A percentile compares a stretch with the other conserved stretches of the same genome.
These are phyloP conservation scores for Trichomalopsis sarcophagae DNA, from an alignment of 1,140 invertebrate genomes.

Conservation along the genomic window DNA sequence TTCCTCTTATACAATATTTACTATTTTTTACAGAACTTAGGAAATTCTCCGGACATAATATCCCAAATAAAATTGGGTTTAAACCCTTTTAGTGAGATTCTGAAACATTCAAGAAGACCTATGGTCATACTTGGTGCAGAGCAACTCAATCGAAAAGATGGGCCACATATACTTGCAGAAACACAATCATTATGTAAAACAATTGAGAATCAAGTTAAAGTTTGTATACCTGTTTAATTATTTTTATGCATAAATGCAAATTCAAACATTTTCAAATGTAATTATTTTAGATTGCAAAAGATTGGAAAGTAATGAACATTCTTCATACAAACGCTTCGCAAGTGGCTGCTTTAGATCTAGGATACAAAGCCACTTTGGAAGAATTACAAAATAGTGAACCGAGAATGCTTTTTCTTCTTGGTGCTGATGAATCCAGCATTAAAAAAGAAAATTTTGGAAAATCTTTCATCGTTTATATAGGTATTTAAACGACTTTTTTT, in stretches of 20 bases:
- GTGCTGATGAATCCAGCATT: conserved; percentile 92
- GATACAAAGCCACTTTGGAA: conserved; percentile 89
- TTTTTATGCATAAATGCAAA: background rate
- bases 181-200: conserved; percentile 82
- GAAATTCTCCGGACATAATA: conserved; percentile 84
- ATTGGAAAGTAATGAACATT: conserved; percentile 92
- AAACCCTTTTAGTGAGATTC: conserved; percentile 84
- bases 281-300: conserved; percentile 65
- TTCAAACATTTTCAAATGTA: conserved; percentile 61
- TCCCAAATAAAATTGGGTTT: conserved; percentile 83
- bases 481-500: conserved; percentile 62
- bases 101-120: conserved; percentile 90
- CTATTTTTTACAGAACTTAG: conserved; percentile 82
- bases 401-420: conserved; percentile 92
- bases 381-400: conserved; percentile 82
- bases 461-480: conserved; percentile 95
- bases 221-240: conserved; percentile 47
- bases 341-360: conserved; percentile 96
- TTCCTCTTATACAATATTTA: conserved; percentile 51
- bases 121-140: conserved; percentile 94
- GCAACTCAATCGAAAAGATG: conserved; percentile 87
- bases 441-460: conserved; percentile 87
- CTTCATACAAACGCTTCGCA: conserved; percentile 93
- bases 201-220: conserved; percentile 73
- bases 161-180: conserved; percentile 84